Evolutionary conservation across 2,113 vertebrate species (phyloP).

Genomic region (Elephas maximus): DNA sequence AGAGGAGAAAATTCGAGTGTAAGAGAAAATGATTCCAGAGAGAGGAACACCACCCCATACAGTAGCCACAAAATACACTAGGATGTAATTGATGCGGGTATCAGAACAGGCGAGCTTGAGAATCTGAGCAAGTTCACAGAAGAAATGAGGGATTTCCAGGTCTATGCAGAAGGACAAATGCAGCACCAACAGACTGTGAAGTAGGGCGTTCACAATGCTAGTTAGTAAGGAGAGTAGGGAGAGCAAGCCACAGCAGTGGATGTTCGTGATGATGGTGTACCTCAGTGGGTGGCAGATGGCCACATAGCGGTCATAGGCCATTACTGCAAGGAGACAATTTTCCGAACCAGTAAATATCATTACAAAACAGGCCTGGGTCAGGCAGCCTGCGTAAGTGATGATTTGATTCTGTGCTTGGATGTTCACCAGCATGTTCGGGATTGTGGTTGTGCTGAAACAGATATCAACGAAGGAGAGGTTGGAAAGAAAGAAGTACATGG

Average conservation of each 20-base stretch:
- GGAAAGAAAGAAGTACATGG: background rate
- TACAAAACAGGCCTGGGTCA: background rate
- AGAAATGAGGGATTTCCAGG: background rate
- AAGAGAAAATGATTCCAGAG: background rate
- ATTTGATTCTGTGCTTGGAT: background rate
- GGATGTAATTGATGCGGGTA: background rate
- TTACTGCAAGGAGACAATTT: background rate
- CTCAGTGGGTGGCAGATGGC: background rate
- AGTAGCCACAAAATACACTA: background rate
- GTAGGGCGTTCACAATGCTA: background rate
- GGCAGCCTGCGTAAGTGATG: conserved; percentile 30
- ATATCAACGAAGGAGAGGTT: background rate
- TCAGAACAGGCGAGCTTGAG: background rate
- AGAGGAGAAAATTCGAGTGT: background rate
- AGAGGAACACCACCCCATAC: background rate
- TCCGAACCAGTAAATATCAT: background rate
- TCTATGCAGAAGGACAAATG: background rate
- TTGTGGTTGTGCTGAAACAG: conserved; percentile 6
- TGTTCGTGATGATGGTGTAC: background rate
- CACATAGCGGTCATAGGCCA: background rate
- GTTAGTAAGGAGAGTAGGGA: background rate
- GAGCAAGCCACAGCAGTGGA: background rate
- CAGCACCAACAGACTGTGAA: background rate
- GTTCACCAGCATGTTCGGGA: background rate
- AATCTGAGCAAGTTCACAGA: background rate